These are phyloP conservation scores for Pelochelys cantorii DNA, from an alignment of 2,797 vertebrate species.

Conservation along the genomic window DNA sequence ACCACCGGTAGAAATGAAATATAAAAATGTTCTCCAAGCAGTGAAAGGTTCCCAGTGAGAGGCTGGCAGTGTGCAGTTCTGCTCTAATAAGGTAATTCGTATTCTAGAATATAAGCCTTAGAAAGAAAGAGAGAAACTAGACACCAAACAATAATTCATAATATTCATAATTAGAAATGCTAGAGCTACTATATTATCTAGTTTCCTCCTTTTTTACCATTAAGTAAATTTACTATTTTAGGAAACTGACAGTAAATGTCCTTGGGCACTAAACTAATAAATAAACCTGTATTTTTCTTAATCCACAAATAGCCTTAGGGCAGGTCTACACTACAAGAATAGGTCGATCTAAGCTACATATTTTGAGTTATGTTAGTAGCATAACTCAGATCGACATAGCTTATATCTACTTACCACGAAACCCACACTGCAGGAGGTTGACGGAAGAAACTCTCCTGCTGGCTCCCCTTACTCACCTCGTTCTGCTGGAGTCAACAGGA, in stretches of 20 bases:
- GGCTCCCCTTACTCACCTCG: too few species aligned
- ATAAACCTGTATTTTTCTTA: accelerated
- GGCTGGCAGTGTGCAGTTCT: background rate
- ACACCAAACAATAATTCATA: background rate
- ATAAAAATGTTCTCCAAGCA: background rate
- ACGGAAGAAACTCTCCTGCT: too few species aligned
- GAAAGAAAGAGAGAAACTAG: background rate
- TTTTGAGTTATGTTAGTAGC: too few species aligned
- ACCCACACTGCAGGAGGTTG: too few species aligned
- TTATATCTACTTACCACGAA: too few species aligned
- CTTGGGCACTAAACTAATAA: background rate
- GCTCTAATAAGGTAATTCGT: background rate
- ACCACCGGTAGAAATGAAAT: background rate
- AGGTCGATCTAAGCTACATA: too few species aligned
- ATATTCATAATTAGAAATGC: background rate
- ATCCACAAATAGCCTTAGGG: background rate
- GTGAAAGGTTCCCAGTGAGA: accelerated
- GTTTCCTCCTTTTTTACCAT: accelerated
- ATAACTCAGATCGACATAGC: too few species aligned
- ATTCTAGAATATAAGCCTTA: background rate
- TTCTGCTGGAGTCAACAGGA: too few species aligned
- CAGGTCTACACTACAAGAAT: too few species aligned
- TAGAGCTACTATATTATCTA: background rate
- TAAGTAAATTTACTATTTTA: background rate
- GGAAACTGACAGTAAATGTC: background rate